These are phyloP conservation scores for Equus quagga DNA, from an alignment of 2,113 vertebrate genomes.

Conservation along the genomic window DNA sequence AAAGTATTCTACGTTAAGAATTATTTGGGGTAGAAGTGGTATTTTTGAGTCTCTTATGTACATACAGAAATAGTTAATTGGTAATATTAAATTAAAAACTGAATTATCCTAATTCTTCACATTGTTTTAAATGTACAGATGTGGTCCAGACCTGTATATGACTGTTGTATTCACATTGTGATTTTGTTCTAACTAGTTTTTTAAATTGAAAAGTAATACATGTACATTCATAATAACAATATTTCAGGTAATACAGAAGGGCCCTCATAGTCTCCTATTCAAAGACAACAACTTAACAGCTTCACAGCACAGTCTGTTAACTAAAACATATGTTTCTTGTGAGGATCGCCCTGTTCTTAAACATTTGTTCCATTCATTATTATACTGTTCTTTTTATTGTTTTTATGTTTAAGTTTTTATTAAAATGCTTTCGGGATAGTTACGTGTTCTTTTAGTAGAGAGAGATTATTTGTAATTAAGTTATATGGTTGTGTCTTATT, in stretches of 20 bases:
- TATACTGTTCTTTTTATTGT: not conserved
- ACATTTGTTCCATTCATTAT: not conserved
- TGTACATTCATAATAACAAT: not conserved
- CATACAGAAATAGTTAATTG: not conserved
- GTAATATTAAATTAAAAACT: not conserved
- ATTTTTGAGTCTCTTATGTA: not conserved
- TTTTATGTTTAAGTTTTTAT: slow-evolving; percentile 15
- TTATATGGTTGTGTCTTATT: not conserved
- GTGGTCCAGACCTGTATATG: not conserved
- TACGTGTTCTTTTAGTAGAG: not conserved
- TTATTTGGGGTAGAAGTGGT: not conserved
- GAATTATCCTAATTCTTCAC: slow-evolving; percentile 12
- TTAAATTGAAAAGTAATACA: not conserved
- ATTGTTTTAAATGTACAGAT: not conserved
- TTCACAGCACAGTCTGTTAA: not conserved
- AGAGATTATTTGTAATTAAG: not conserved
- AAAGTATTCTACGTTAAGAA: not conserved
- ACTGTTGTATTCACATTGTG: not conserved
- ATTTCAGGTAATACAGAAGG: not conserved
- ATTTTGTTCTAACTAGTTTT: not conserved
- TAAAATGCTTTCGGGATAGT: slow-evolving; percentile 9
- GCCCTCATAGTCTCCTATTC: not conserved
- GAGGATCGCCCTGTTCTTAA: not conserved
- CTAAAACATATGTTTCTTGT: not conserved
- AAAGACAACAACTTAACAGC: not conserved